phyloP scores from a whole-genome alignment of 2,797 vertebrate genomes.

The Acanthurus tractus region DNA sequence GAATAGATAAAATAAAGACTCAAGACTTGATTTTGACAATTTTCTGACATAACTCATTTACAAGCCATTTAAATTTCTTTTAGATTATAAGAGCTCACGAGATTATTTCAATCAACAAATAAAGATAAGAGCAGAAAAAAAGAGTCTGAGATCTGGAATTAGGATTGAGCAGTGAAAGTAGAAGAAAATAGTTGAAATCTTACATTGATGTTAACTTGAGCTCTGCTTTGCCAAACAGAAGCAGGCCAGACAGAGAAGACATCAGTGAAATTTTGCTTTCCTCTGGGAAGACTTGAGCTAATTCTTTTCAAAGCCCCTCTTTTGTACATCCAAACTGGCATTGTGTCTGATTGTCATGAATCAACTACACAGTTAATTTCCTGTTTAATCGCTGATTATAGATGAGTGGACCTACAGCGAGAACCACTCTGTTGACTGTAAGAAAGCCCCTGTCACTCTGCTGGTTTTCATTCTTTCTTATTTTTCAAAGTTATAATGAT shows the following conservation, averaged over 20 bases:
- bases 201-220: too few relatives aligned
- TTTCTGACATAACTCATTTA: too few relatives aligned
- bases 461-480: background rate
- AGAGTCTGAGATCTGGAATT: too few relatives aligned
- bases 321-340: slow-evolving; percentile 5
- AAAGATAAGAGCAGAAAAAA: too few relatives aligned
- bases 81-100: too few relatives aligned
- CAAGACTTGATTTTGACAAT: too few relatives aligned
- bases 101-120: too few relatives aligned
- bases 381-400: slow-evolving; percentile 17
- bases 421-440: background rate
- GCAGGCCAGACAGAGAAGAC: background rate
- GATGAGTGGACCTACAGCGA: slow-evolving; percentile 14
- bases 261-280: background rate
- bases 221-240: too few relatives aligned
- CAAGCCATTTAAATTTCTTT: too few relatives aligned
- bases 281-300: background rate
- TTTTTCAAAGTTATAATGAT: background rate
- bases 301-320: background rate
- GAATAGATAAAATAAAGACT: too few relatives aligned
- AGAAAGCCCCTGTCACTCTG: background rate
- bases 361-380: slow-evolving; percentile 6
- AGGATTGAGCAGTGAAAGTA: too few relatives aligned
- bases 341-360: slow-evolving; percentile 13
- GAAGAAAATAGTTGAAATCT: too few relatives aligned